Conservation (phyloP, 2,113 vertebrate species). For the Psephotus haematonotus region DNA sequence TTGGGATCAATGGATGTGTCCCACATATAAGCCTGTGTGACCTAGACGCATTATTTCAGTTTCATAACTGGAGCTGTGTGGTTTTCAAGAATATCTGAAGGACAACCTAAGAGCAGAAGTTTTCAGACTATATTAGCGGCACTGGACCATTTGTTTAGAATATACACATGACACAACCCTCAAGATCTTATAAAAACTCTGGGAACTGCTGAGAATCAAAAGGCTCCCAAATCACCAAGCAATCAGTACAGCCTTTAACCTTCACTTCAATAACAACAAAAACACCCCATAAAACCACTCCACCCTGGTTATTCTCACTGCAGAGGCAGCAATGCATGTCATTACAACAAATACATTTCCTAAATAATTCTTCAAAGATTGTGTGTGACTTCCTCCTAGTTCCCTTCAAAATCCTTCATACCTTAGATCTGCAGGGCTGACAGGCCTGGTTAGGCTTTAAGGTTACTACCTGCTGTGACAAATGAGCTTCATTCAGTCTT, state of each 20-base stretch:
- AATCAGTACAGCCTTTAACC: neutral
- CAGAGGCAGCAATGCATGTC: neutral
- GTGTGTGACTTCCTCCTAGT: neutral
- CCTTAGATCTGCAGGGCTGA: neutral
- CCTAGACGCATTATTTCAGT: neutral
- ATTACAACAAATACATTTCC: neutral
- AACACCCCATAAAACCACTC: neutral
- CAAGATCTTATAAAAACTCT: neutral
- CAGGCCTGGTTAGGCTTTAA: neutral
- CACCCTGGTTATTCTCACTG: neutral
- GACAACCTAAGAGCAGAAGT: neutral
- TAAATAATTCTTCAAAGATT: neutral
- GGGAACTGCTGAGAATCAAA: neutral
- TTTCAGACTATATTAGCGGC: neutral
- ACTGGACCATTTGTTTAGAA: neutral
- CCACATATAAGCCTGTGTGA: neutral
- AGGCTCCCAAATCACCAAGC: neutral
- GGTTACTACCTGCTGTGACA: neutral
- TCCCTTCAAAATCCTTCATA: neutral
- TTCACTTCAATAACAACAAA: neutral
- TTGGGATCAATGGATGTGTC: neutral
- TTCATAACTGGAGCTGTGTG: neutral
- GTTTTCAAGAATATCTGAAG: neutral
- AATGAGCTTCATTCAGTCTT: neutral
- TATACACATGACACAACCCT: neutral